phyloP scores from a whole-genome alignment of 2,797 vertebrate species.

The Okamejei kenojei region DNA sequence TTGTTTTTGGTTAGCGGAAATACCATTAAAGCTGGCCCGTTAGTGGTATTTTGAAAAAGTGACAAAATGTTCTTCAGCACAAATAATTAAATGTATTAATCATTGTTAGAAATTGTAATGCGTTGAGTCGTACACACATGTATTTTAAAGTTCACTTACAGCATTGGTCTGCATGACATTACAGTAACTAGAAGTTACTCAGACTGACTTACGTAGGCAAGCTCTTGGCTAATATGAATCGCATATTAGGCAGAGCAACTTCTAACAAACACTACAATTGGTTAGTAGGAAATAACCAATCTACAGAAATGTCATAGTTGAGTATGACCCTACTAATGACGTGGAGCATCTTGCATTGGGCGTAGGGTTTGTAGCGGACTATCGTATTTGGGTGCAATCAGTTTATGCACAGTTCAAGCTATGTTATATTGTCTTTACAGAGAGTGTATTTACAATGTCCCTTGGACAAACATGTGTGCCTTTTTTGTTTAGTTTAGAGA shows the following conservation, averaged over 20 bases:
- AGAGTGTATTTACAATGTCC: neutral
- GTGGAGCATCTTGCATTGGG: neutral
- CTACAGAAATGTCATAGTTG: neutral
- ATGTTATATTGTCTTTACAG: no score
- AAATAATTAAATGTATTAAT: constrained; percentile 20
- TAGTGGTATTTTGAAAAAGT: neutral
- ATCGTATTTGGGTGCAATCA: neutral
- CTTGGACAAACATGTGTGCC: neutral
- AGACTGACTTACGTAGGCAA: no score
- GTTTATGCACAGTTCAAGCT: no score
- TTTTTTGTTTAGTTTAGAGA: neutral
- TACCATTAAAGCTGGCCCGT: neutral
- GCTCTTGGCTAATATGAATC: no score
- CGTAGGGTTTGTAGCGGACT: neutral
- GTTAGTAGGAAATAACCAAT: no score
- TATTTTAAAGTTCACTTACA: no score
- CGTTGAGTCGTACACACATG: no score
- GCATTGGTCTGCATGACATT: no score
- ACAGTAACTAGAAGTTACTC: no score
- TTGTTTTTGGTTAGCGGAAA: neutral
- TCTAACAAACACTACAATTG: no score
- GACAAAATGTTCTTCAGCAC: neutral
- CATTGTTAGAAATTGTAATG: neutral
- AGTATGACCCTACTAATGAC: neutral
- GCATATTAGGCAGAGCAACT: no score